Base-by-base conservation (phyloP, 2,113 vertebrate species). In the Percina caprodes region DNA sequence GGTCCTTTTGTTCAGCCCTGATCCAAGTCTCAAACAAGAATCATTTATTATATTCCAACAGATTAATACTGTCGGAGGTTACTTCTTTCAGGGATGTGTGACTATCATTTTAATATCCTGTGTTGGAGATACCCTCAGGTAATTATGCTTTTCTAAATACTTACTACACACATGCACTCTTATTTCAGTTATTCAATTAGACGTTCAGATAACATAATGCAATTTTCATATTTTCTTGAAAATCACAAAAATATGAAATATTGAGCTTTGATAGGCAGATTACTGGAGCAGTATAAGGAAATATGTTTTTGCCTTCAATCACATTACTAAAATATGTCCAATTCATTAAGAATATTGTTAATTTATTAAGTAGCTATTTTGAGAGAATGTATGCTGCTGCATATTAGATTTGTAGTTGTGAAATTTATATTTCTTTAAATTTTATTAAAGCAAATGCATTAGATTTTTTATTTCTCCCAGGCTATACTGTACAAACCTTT, bases 101-200 rank as follows among this genome's bases (percentile, higher is more conserved):
- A 96, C 88, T 83, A 95, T 97, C 80, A 94, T 96, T 80, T 78
- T 95, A 74, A 81, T 91, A 19, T 84, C 90, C 23, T 95, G 93
- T 80, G 92, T 78, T 9, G 89, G 92, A 80, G 96, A 96, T 83
- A 94, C 94, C 24, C 77, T 96, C 75, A 95, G 96, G 94, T 95
- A 95, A 95, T 70, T 65, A 69, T 84, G 65, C 15, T 63, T 74
- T 61, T 79, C 30, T 30, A 86, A 74, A 79, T 6, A 65, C 30
- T 56, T 82, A 13, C 63, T 48, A 21, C 4, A 54, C 16, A 23
- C 51, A 3, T 5, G 59, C 30, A 70, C 14, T 49, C 23, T 1
- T 55, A 45, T 46, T 79, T 42, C 39, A 42, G 9, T 42, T 42
- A 42, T 42, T 42, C 39, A 42, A 42, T 42, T 42, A 42, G 35